Base-by-base conservation (phyloP, 2,888 invertebrate genomes). In the Drosophila sordidapex region DNA sequence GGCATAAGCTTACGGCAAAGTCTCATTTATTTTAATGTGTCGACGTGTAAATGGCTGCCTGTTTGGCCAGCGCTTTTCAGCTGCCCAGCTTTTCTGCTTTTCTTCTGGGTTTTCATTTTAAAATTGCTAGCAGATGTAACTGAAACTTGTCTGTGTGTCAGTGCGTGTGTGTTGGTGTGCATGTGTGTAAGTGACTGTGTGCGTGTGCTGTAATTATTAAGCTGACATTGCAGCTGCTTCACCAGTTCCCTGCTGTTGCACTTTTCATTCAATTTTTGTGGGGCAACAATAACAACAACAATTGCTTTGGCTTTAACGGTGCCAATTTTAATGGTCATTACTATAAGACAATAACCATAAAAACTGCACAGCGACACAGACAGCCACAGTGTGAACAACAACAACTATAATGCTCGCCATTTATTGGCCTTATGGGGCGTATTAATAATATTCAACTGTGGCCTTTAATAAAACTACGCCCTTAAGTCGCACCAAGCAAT, bases 301-400 rank as follows among this genome's bases (percentile, higher is more conserved):
- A 54, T 2, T 36, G 64, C 43, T 25, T 21, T 57, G 73, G 64
- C 70, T 76, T 85, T 88, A 87, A 87, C 81, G 87, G 81, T 79
- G 89, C 82, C 89, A 85, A 89, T 89, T 87, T 85, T 86, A 86
- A 85, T 83, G 85, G 81, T 81, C 84, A 87, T 87, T 87, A 81
- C 88, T 85, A 83, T 70, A 76, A 70, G 85, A 77, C 70, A 83
- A 89, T 83, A 87, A 79, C 79, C 74, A 82, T 82, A 89, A 88
- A 86, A 88, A 87, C 72, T 70, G 75, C 70, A 81, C 74, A 78
- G 64, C 70, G 67, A 62, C 56, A 60, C 33, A 57, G 31, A 43
- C 59, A 74, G 29, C 27, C 29, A 21, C 57, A 51, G 27, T 36
- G 46, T 29, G 53, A n/a, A 63, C 57, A 71, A n/a, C 46, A 61